Evolutionary conservation across 2,797 vertebrate genomes (phyloP), one percentile per base, ranked within the genome.

Genomic region (Carduelis carduelis): DNA sequence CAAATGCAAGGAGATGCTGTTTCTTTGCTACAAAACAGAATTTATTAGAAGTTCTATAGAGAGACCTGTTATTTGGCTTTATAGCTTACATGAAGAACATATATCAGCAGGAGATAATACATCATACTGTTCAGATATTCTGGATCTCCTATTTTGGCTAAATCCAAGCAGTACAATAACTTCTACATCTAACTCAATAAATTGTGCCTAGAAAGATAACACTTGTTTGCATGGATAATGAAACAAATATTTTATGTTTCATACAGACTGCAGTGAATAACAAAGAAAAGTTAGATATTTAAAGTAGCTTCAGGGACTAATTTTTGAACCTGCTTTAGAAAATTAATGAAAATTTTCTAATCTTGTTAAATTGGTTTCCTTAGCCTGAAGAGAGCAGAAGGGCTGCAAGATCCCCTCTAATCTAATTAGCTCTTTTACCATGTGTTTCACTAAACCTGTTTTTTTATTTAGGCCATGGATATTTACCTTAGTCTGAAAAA

Each of bases 401-500:
- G 90, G 17, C 59, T 87, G 47, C 9, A 46, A 91, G 88, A 95
- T 82, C 52, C 47, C 26, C 34, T 88, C 37, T 96, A 97, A 97
- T 95, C 89, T 94, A 91, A 96, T 97, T 96, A 95, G 47, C 44
- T 94, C 14, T 93, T 92, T 91, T 63, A 84, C 82, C 83, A 76
- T 59, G 76, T 96, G 83, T 91, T 93, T 93, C 89, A 60, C 79
- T 92, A 90, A 92, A 93, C 61, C 72, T 94, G 77, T 74, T 96
- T 96, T 95, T 95, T 96, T 95, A 95, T 96, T 95, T 96, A 90
- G 85, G 53, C 66, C 91, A 72, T 89, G 93, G 80, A 74, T 95
- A 93, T 95, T 97, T 96, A 93, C 83, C 88, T 95, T 95, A 91
- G 83, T 63, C 85, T 94, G 77, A 77, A 86, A 79, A 97, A 97